phyloP scores from a whole-genome alignment of 2,113 vertebrate species.

The Pelobates fuscus region DNA sequence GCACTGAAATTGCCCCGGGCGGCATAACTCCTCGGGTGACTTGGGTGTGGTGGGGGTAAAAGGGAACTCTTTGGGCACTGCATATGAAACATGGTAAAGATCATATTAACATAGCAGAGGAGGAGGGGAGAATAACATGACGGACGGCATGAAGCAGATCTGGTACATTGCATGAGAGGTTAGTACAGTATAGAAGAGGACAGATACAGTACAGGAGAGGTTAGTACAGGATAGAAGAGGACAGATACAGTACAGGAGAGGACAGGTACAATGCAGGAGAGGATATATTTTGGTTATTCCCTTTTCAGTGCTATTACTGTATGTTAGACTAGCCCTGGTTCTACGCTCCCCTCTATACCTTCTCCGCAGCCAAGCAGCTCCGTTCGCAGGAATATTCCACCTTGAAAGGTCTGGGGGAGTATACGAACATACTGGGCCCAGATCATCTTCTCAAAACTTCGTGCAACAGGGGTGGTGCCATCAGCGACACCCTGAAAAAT shows the following conservation, averaged over 20 bases:
- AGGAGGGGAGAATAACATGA: background rate
- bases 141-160: no score
- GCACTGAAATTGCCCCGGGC: constrained; percentile 67
- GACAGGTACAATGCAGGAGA: no score
- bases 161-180: no score
- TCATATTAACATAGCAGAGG: background rate
- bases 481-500: constrained; percentile 70
- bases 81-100: background rate
- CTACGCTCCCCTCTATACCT: constrained; percentile 55
- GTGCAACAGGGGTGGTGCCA: constrained; percentile 55
- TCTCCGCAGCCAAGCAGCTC: constrained; percentile 84
- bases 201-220: no score
- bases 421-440: constrained; percentile 72
- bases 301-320: no score
- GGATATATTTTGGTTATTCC: no score
- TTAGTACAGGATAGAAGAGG: no score
- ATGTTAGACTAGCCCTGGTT: no score
- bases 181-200: no score
- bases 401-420: constrained; percentile 71
- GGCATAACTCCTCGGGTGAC: constrained; percentile 54
- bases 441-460: constrained; percentile 71
- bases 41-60: background rate
- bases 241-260: no score
- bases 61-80: constrained; percentile 43
- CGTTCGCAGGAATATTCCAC: constrained; percentile 67